Conservation (phyloP, 2,888 invertebrate species). For the Bombyx huttoni region DNA sequence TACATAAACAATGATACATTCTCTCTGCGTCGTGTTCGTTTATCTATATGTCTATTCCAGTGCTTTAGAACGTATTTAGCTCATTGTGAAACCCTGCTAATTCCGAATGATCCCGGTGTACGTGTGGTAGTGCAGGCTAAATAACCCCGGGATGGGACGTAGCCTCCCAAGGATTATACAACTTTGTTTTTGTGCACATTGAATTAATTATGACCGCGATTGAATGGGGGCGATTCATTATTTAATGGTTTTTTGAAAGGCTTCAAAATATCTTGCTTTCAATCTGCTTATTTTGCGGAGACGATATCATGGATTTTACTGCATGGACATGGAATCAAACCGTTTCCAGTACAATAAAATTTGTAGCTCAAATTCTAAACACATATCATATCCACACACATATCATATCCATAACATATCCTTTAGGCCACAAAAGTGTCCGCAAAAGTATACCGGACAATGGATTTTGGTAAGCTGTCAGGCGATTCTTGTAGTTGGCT, state of each 20-base stretch:
- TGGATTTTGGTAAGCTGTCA: too few relatives aligned
- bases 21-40: too few relatives aligned
- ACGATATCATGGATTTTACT: too few relatives aligned
- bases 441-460: too few relatives aligned
- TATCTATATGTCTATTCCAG: neutral
- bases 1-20: too few relatives aligned
- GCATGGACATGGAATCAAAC: too few relatives aligned
- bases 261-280: neutral
- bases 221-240: conserved; percentile 7
- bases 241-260: neutral
- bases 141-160: conserved; percentile 30
- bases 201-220: conserved; percentile 32
- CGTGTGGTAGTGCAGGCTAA: conserved; percentile 9
- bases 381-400: too few relatives aligned
- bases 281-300: neutral
- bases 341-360: too few relatives aligned
- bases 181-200: conserved; percentile 43
- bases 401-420: too few relatives aligned
- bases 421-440: too few relatives aligned
- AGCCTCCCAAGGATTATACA: conserved; percentile 44
- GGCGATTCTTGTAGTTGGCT: too few relatives aligned
- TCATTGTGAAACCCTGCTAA: neutral
- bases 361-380: too few relatives aligned
- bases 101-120: conserved; percentile 3
- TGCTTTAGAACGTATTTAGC: neutral